Percentiles rank a stretch among this genome's conserved stretches.
These are phyloP conservation scores for Ennomos erosarius DNA, from an alignment of 2,888 invertebrate genomes.

Conservation along the genomic window DNA sequence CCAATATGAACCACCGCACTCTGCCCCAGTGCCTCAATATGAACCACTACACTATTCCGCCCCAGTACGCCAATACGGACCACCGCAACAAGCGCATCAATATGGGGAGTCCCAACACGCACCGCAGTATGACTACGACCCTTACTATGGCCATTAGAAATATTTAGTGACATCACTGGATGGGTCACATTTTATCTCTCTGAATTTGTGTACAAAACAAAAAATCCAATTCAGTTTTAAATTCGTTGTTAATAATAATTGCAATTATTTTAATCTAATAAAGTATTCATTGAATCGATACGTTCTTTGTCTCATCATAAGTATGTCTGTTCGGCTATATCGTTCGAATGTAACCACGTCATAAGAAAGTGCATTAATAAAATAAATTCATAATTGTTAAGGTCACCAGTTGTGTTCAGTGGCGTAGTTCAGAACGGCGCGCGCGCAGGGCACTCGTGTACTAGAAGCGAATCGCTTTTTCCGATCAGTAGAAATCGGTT, in stretches of 20 bases:
- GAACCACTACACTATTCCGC: constrained; percentile 18
- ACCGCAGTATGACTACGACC: constrained; percentile 60
- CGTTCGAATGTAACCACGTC: constrained; percentile 58
- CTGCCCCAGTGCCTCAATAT: constrained; percentile 18
- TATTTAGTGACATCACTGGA: neutral
- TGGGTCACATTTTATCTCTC: constrained; percentile 40
- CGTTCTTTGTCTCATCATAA: constrained; percentile 56
- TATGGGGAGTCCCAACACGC: constrained; percentile 44
- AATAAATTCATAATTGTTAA: constrained; percentile 82
- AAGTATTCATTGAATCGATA: constrained; percentile 2
- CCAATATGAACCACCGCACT: constrained; percentile 10
- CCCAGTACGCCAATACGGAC: constrained; percentile 40
- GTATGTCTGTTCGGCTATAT: constrained; percentile 45
- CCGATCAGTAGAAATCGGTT: constrained; percentile 63
- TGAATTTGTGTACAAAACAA: constrained; percentile 41
- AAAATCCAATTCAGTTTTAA: constrained; percentile 1
- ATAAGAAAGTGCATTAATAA: constrained; percentile 83
- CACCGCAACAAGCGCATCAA: constrained; percentile 28
- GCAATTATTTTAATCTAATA: neutral
- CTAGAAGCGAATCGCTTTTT: constrained; percentile 79
- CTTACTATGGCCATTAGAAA: constrained; percentile 67
- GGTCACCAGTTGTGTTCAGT: constrained; percentile 72
- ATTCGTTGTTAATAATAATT: constrained; percentile 3
- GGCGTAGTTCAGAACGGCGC: constrained; percentile 75
- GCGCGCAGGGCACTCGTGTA: constrained; percentile 81